Percentiles rank a stretch among this genome's conserved stretches.
Evolutionary conservation across 2,113 vertebrate genomes (phyloP).

Genomic region (Amphiprion percula): DNA sequence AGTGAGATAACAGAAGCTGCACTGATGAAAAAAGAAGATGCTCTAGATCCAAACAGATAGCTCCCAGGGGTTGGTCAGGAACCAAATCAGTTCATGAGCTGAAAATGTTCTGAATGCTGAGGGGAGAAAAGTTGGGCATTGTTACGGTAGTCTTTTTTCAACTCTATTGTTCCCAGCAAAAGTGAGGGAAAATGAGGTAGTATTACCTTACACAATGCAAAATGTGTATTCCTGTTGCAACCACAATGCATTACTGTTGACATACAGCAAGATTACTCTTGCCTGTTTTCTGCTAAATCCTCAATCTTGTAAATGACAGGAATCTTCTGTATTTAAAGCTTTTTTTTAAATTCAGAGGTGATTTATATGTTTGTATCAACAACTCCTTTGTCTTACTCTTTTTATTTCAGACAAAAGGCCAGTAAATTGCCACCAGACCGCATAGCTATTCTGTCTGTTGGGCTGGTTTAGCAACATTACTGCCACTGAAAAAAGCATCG

Average conservation of each 20-base stretch:
- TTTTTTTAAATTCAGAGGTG: conserved; percentile 4
- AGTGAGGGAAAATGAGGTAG: conserved; percentile 22
- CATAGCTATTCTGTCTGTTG: conserved; percentile 16
- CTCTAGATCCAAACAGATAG: conserved; percentile 28
- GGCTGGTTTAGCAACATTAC: conserved; percentile 25
- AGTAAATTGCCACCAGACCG: not conserved
- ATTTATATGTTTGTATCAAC: conserved; percentile 30
- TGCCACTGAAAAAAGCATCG: too few species aligned
- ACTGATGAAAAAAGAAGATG: conserved; percentile 27
- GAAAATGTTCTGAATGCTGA: conserved; percentile 20
- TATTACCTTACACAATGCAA: conserved; percentile 51
- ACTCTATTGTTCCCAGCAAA: conserved; percentile 31
- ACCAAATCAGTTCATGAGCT: conserved; percentile 1
- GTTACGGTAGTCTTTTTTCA: conserved; percentile 49
- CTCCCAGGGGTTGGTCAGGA: not conserved
- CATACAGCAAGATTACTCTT: conserved; percentile 34
- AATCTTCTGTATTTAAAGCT: not conserved
- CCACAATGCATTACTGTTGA: conserved; percentile 39
- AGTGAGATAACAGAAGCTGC: conserved; percentile 23
- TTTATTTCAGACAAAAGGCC: conserved; percentile 12
- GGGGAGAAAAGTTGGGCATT: conserved; percentile 30
- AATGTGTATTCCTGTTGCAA: conserved; percentile 11
- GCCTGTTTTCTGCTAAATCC: not conserved
- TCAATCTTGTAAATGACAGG: not conserved
- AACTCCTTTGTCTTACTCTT: conserved; percentile 1